These are phyloP conservation scores for Cheiracanthium punctorium DNA, from an alignment of 2,888 invertebrate genomes.

Conservation along the genomic window DNA sequence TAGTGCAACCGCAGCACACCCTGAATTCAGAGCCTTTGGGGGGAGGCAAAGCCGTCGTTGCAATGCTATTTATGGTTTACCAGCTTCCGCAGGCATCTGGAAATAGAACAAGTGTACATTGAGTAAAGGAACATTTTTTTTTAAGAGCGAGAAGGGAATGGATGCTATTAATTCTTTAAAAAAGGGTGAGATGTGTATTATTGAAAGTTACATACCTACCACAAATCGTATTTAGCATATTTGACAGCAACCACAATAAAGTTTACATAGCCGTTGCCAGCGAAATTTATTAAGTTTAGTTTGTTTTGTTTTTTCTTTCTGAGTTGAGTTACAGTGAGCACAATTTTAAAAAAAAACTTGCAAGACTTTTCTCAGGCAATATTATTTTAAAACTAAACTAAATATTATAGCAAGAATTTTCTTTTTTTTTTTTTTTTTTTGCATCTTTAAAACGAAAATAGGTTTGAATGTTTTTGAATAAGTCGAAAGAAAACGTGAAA, in stretches of 20 bases:
- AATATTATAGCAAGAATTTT: too few species aligned
- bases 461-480: too few species aligned
- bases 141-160: conserved; percentile 24
- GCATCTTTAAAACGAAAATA: too few species aligned
- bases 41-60: conserved; percentile 55
- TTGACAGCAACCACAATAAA: background rate
- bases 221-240: background rate
- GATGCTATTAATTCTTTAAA: conserved; percentile 12
- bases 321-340: background rate
- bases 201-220: background rate
- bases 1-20: conserved; percentile 67
- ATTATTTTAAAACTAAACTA: too few species aligned
- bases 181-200: background rate
- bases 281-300: background rate
- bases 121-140: conserved; percentile 59
- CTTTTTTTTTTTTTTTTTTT: too few species aligned
- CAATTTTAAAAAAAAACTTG: too few species aligned
- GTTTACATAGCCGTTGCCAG: background rate
- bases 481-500: too few species aligned
- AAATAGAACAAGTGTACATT: conserved; percentile 70
- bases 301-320: background rate
- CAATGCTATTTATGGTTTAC: conserved; percentile 71
- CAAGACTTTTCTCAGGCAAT: too few species aligned
- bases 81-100: conserved; percentile 65
- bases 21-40: conserved; percentile 68